A percentile compares a stretch with the other conserved stretches of the same genome.
Evolutionary conservation across 2,888 invertebrate species (phyloP).

Genomic region (Drosophila formosana): DNA sequence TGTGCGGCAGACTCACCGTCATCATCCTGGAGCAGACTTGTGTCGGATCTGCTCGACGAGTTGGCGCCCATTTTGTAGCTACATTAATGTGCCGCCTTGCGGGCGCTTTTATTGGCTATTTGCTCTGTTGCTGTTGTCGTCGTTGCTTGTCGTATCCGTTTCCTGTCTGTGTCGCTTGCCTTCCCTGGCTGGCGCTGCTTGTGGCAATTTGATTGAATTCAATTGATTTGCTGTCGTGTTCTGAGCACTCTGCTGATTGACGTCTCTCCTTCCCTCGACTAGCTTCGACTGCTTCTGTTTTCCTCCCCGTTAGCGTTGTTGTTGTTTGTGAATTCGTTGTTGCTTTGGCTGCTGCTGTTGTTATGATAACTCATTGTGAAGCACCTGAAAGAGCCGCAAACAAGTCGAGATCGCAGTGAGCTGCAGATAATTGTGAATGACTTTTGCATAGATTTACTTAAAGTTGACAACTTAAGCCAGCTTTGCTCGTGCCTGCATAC

Average conservation of each 20-base stretch:
- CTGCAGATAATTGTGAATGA: neutral
- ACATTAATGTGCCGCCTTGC: slow-evolving; percentile 61
- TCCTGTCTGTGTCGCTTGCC: slow-evolving; percentile 3
- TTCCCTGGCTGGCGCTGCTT: slow-evolving; percentile 26
- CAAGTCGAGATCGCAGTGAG: slow-evolving; percentile 8
- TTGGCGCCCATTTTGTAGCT: slow-evolving; percentile 83
- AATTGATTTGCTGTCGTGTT: slow-evolving; percentile 54
- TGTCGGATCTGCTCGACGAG: slow-evolving; percentile 84
- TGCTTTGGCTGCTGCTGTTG: slow-evolving; percentile 9
- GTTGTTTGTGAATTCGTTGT: neutral
- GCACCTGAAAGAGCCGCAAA: slow-evolving; percentile 26
- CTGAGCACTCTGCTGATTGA: slow-evolving; percentile 26
- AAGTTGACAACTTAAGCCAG: neutral
- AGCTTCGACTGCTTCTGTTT: slow-evolving; percentile 7
- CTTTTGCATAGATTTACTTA: neutral
- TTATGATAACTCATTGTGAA: slow-evolving; percentile 21
- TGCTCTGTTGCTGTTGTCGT: slow-evolving; percentile 9
- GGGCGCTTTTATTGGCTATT: slow-evolving; percentile 43
- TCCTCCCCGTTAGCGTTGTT: slow-evolving; percentile 5
- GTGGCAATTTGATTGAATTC: slow-evolving; percentile 56
- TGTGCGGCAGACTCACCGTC: slow-evolving; percentile 80
- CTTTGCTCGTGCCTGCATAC: neutral
- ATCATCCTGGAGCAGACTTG: slow-evolving; percentile 83
- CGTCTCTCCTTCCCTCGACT: slow-evolving; percentile 18
- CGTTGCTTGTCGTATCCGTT: slow-evolving; percentile 19